These are phyloP conservation scores for Onychorhynchus coronatus DNA, from an alignment of 2,113 vertebrate genomes.

Conservation along the genomic window DNA sequence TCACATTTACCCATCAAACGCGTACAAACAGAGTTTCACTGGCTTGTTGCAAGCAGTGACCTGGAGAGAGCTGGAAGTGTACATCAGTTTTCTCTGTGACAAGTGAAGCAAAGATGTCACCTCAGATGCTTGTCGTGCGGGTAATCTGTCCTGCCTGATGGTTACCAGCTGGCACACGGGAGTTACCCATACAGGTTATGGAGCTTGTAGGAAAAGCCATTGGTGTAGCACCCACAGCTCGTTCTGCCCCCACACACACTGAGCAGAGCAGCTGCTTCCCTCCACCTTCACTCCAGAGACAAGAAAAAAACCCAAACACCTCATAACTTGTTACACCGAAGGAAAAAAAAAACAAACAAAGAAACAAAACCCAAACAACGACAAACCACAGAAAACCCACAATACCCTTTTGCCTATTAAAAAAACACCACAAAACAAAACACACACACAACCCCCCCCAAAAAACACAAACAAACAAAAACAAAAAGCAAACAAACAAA, in stretches of 20 bases:
- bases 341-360: background rate
- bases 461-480: too few species aligned
- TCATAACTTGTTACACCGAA: background rate
- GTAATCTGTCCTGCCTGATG: background rate
- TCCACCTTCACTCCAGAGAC: background rate
- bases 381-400: background rate
- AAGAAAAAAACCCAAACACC: background rate
- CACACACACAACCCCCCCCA: too few species aligned
- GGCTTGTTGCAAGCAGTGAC: background rate
- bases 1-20: background rate
- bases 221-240: background rate
- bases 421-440: background rate
- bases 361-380: background rate
- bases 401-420: background rate
- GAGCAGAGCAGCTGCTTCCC: background rate
- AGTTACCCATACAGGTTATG: background rate
- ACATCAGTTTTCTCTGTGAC: background rate
- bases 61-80: background rate
- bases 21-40: background rate
- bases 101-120: background rate
- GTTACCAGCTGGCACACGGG: background rate
- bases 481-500: too few species aligned
- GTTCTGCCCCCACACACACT: background rate
- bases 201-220: background rate
- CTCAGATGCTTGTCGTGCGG: background rate